phyloP scores from a whole-genome alignment of 2,797 vertebrate species.

The Eulemur mongoz region DNA sequence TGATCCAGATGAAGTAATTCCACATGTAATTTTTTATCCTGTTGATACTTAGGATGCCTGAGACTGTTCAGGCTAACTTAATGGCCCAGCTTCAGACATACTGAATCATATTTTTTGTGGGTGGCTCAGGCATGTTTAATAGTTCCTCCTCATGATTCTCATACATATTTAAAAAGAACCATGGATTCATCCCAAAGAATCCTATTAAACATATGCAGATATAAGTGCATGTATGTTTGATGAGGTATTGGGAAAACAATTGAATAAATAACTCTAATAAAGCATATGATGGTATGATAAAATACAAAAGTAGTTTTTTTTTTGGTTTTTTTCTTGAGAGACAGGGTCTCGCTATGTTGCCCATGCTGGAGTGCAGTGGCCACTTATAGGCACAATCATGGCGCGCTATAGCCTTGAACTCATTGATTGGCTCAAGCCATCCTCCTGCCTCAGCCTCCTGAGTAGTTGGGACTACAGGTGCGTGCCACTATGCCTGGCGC shows the following conservation, averaged over 20 bases:
- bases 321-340: not conserved
- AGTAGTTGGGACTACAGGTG: not conserved
- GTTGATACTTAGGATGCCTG: not conserved
- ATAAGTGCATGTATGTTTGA: not conserved
- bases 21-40: not conserved
- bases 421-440: not conserved
- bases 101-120: not conserved
- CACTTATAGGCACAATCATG: not conserved
- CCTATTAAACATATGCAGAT: not conserved
- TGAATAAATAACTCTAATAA: not conserved
- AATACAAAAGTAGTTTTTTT: not conserved
- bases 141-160: not conserved
- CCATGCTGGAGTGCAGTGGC: not conserved
- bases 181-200: not conserved
- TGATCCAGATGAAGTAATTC: not conserved
- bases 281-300: not conserved
- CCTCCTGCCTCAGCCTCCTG: not conserved
- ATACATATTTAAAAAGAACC: not conserved
- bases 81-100: slow-evolving; percentile 31
- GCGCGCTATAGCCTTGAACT: not conserved
- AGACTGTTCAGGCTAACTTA: not conserved
- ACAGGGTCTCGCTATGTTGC: not conserved
- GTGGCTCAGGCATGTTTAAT: not conserved
- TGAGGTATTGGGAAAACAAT: not conserved
- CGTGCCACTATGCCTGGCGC: not conserved